Evolutionary conservation across 1,140 invertebrate species (phyloP).

Genomic region (Epicauta chinensis): DNA sequence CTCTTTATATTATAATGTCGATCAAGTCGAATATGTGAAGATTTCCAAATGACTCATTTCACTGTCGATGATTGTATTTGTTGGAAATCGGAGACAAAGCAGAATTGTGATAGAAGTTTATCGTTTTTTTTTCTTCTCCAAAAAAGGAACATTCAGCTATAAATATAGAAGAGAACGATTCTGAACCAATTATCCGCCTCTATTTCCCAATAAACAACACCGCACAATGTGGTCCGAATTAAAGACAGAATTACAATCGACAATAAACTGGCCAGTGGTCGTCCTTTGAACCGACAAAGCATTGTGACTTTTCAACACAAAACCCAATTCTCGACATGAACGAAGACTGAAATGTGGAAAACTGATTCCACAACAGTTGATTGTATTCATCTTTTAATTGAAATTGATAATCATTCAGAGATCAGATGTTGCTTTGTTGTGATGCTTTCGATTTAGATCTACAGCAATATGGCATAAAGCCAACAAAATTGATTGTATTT

Average conservation of each 20-base stretch:
- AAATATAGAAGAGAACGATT: constrained; percentile 16
- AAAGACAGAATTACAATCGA: constrained; percentile 16
- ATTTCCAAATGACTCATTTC: too few species aligned
- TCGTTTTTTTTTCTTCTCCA: too few species aligned
- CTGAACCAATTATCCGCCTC: constrained; percentile 13
- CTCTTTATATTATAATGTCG: too few species aligned
- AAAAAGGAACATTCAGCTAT: constrained; percentile 5
- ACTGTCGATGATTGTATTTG: too few species aligned
- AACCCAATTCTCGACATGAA: neutral
- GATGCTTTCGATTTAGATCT: neutral
- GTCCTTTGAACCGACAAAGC: constrained; percentile 10
- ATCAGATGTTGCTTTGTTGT: neutral
- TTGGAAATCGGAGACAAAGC: too few species aligned
- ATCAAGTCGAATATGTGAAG: too few species aligned
- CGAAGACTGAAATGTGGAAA: too few species aligned
- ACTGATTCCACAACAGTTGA: too few species aligned
- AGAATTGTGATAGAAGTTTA: too few species aligned
- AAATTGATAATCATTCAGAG: neutral
- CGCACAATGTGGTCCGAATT: constrained; percentile 16
- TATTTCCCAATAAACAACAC: constrained; percentile 17
- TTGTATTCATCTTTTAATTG: neutral
- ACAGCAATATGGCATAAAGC: constrained; percentile 4
- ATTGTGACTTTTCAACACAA: constrained; percentile 18
- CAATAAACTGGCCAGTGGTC: constrained; percentile 13
- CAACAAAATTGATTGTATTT: constrained; percentile 15